phyloP scores from a whole-genome alignment of 1,140 invertebrate species.

The Goniozus legneri region DNA sequence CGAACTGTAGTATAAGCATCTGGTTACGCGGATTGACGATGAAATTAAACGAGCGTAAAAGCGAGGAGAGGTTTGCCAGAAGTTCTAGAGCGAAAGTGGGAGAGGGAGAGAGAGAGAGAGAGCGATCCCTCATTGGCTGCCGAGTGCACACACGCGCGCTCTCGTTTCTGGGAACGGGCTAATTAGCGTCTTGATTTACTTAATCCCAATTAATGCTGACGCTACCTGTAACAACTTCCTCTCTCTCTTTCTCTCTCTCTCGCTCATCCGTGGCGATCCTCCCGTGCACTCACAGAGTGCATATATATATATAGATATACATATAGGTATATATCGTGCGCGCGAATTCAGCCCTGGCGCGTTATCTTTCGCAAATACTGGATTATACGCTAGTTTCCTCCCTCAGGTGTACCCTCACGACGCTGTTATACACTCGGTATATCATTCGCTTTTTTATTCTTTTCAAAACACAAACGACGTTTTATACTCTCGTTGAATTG shows the following conservation, averaged over 20 bases:
- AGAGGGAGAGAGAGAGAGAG: slow-evolving; percentile 8
- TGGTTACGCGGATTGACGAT: slow-evolving; percentile 33
- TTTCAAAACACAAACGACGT: too few species aligned
- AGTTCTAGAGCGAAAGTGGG: background rate
- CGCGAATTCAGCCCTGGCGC: slow-evolving; percentile 28
- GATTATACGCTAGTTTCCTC: slow-evolving; percentile 49
- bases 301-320: too few species aligned
- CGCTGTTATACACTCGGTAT: too few species aligned
- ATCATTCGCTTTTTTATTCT: too few species aligned
- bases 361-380: slow-evolving; percentile 45
- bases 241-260: slow-evolving; percentile 7
- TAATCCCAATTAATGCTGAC: slow-evolving; percentile 55
- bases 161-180: slow-evolving; percentile 23
- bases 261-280: slow-evolving; percentile 8
- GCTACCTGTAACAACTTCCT: slow-evolving; percentile 29
- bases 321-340: slow-evolving; percentile 13
- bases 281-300: slow-evolving; percentile 21
- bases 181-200: slow-evolving; percentile 58
- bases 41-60: slow-evolving; percentile 41
- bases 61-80: background rate
- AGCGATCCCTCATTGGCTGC: slow-evolving; percentile 4
- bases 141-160: slow-evolving; percentile 6
- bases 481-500: too few species aligned
- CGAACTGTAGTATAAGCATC: too few species aligned
- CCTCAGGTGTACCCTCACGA: too few species aligned